Base-by-base conservation (phyloP, 1,140 invertebrate species). In the Carcinoscorpius rotundicauda region DNA sequence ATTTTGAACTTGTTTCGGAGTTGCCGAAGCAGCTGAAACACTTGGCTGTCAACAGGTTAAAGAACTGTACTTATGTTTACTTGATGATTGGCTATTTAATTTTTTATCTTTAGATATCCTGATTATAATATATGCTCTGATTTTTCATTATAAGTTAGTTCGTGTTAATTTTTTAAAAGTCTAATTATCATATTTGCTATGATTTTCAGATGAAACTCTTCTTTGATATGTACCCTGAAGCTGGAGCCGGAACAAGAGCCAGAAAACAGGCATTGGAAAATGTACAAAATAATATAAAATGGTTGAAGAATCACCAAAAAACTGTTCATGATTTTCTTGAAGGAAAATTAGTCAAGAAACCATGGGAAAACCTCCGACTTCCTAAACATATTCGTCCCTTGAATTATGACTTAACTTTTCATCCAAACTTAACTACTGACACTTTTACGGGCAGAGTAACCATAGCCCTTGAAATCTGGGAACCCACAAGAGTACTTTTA, bases 251-350 rank as follows among this genome's bases (percentile, higher is more conserved):
- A 1, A 84, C 81, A 49, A 74, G 81, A n/a, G 84, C 84, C 0
- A 79, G 91, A 56, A 75, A 80, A 49, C 82, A 84, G 69, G 88
- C 91, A 0, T 71, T 93, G 3, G 90, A 91, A 75, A 85, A 77
- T 8, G 86, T 93, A 0, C 76, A 81, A 49, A 85, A 85, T 70
- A 94, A 94, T 73, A 92, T 94, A 4, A 83, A 84, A 62, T 94
- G 91, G 91, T 73, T 76, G 68, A 65, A 72, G 11, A 70, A 52
- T 5, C 69, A 73, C 61, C 65, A 72, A 61, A 50, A 68, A 11
- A 64, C 57, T 6, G 72, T 77, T 58, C 64, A 67, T 6, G 52
- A 71, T 3, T 76, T 72, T 72, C 59, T 77, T 29, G 57, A 65
- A 8, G 8, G 60, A 48, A 8, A 55, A 5, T 65, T 51, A 56